phyloP scores from a whole-genome alignment of 2,797 vertebrate species.

The Poeciliopsis infans region DNA sequence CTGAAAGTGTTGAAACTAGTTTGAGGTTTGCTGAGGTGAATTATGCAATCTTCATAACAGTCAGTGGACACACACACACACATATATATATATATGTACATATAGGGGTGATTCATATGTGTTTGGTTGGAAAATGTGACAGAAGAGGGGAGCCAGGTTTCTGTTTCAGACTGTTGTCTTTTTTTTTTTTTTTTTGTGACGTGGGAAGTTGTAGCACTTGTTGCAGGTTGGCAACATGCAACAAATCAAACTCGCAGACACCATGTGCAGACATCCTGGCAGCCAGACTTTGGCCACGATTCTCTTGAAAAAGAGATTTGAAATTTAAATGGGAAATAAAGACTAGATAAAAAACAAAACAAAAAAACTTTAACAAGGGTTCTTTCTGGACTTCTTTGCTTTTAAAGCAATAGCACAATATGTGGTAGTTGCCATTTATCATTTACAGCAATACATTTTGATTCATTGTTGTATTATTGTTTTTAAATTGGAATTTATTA shows the following conservation, averaged over 20 bases:
- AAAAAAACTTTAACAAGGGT: not conserved
- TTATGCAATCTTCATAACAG: slow-evolving; percentile 53
- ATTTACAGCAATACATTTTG: no score
- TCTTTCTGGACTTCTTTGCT: not conserved
- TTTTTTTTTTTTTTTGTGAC: not conserved
- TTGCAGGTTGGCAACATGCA: not conserved
- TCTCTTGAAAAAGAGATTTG: no score
- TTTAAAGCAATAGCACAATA: not conserved
- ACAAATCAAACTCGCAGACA: not conserved
- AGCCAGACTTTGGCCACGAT: not conserved
- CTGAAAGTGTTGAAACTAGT: slow-evolving; percentile 51
- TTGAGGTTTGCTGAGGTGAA: slow-evolving; percentile 31
- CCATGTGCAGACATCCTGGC: not conserved
- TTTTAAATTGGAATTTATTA: no score
- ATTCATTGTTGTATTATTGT: no score
- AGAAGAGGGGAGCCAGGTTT: slow-evolving; percentile 30
- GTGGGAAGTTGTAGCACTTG: slow-evolving; percentile 6
- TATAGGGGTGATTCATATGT: slow-evolving; percentile 26
- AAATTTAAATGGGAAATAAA: no score
- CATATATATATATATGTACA: slow-evolving; percentile 3
- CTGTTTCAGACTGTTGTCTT: slow-evolving; percentile 35
- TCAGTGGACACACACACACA: slow-evolving; percentile 41
- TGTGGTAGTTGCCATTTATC: not conserved
- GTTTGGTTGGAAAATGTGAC: slow-evolving; percentile 61
- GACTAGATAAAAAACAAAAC: no score